phyloP scores from a whole-genome alignment of 1,140 invertebrate species.

The Drosophila repleta region DNA sequence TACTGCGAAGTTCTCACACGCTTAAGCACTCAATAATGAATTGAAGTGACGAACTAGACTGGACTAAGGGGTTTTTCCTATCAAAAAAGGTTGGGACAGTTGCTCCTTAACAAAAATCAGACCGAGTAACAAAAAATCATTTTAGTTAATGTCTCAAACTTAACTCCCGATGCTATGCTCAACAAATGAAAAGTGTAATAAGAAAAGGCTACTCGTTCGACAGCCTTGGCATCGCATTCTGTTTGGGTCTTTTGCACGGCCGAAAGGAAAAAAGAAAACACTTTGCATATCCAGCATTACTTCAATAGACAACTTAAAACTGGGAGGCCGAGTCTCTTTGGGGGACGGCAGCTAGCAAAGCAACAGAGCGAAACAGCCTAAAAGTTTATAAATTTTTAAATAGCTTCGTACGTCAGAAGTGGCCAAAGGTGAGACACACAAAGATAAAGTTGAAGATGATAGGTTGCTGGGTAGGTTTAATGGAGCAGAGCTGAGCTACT shows the following conservation, averaged over 20 bases:
- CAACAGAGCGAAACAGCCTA: constrained; percentile 35
- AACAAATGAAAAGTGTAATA: not conserved
- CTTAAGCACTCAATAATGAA: too few species aligned
- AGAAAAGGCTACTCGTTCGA: not conserved
- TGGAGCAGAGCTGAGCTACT: constrained; percentile 1
- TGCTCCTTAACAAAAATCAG: not conserved
- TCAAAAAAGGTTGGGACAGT: too few species aligned
- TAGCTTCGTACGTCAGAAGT: constrained; percentile 54
- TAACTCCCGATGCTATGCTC: not conserved
- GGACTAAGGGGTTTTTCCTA: too few species aligned
- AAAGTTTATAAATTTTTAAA: constrained; percentile 72
- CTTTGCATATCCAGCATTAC: constrained; percentile 2
- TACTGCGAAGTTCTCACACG: too few species aligned
- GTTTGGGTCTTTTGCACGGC: not conserved
- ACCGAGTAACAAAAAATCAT: not conserved
- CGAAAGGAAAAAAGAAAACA: not conserved
- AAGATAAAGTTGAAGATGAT: constrained; percentile 7
- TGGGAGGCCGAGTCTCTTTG: not conserved
- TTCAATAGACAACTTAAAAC: constrained; percentile 21
- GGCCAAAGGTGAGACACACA: constrained; percentile 50
- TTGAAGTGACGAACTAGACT: too few species aligned
- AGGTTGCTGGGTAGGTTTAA: constrained; percentile 1
- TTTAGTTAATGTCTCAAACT: not conserved
- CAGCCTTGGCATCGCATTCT: constrained; percentile 18
- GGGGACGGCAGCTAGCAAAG: constrained; percentile 8